Evolutionary conservation across 2,113 vertebrate species (phyloP), one percentile per base, ranked within the genome.

Genomic region (Microcebus jonahi): DNA sequence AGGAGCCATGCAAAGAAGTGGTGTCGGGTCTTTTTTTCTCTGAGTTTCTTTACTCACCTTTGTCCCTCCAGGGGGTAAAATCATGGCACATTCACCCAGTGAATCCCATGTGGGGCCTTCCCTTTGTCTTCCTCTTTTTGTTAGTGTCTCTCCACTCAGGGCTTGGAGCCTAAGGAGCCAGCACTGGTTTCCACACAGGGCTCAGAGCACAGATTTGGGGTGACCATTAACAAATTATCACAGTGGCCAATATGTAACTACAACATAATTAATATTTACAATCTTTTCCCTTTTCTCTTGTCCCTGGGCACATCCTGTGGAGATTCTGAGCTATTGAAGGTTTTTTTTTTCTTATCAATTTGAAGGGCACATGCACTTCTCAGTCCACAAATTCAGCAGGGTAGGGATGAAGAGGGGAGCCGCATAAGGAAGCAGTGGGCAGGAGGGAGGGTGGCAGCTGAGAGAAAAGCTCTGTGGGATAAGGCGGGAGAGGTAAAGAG

Each of bases 51-150:
- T 27, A 45, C 4, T 75, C 14, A 48, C 14, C 14, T 29, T 25
- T 4, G 0, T 75, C 27, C 27, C 42, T 17, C 27, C 8, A 71
- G 36, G 21, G 7, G 68, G n/a, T 71, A 14, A 75, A 75, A 48
- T 31, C 2, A 8, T 48, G 7, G 3, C 13, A 8, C 13, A 76
- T 0, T 27, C 17, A 2, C 27, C 27, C 42, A 31, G 27, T 31
- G 27, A 42, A 31, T 61, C 9, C 36, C 25, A 2, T 31, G 42
- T 48, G 80, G 14, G 18, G 2, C 8, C 12, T 65, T 65, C 11
- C 3, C 63, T 31, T 31, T 65, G 63, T 14, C 29, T 65, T 65
- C 29, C 12, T 65, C 63, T 65, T 9, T 29, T 9, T 76, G 29
- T 61, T 61, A 13, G 12, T 65, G 13, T 65, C 31, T 65, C 63